Conservation (phyloP, 2,888 invertebrate species). For the Epirrhoe alternata region DNA sequence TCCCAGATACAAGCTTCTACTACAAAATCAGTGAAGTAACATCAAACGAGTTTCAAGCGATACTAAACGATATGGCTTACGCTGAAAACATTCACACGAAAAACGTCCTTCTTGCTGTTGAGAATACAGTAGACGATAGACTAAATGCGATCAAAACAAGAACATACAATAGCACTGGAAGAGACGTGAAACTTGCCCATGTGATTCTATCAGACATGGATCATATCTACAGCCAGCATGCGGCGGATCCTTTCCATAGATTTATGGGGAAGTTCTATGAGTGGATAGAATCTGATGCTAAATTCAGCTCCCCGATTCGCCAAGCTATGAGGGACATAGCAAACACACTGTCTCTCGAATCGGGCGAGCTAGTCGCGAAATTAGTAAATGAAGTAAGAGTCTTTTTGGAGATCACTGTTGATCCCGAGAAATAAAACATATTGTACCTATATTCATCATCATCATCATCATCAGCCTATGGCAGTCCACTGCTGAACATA, state of each 20-base stretch:
- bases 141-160: constrained; percentile 45
- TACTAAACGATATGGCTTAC: constrained; percentile 68
- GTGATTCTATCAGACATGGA: constrained; percentile 71
- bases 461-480: too few relatives aligned
- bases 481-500: too few relatives aligned
- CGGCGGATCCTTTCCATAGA: constrained; percentile 54
- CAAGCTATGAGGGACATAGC: constrained; percentile 52
- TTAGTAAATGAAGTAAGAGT: constrained; percentile 61
- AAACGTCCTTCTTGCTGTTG: constrained; percentile 55
- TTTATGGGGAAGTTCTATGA: constrained; percentile 56
- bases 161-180: constrained; percentile 43
- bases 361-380: constrained; percentile 56
- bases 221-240: constrained; percentile 57
- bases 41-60: constrained; percentile 59
- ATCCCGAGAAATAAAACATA: constrained; percentile 53
- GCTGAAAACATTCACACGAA: constrained; percentile 57
- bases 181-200: constrained; percentile 60
- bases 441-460: too few relatives aligned
- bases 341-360: constrained; percentile 43
- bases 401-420: constrained; percentile 66
- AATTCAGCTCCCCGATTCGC: constrained; percentile 48
- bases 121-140: constrained; percentile 55
- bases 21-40: constrained; percentile 53
- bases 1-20: constrained; percentile 56
- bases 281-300: constrained; percentile 49